These are phyloP conservation scores for Eupeodes luniger DNA, from an alignment of 2,888 invertebrate species.

Conservation along the genomic window DNA sequence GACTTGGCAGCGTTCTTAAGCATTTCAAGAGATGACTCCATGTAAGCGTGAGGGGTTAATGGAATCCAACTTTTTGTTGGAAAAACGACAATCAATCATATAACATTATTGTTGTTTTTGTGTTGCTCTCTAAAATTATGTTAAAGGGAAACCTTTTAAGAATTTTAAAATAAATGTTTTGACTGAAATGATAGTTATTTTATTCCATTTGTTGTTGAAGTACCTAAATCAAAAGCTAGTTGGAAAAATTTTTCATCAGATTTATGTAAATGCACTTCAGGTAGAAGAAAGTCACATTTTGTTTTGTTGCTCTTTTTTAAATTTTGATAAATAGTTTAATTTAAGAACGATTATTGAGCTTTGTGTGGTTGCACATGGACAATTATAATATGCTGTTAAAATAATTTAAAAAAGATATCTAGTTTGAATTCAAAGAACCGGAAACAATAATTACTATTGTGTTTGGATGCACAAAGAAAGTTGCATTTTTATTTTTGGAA, in stretches of 20 bases:
- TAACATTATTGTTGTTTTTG: conserved; percentile 7
- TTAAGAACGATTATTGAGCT: conserved; percentile 42
- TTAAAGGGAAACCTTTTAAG: conserved; percentile 40
- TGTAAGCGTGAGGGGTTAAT: neutral
- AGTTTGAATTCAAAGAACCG: conserved; percentile 17
- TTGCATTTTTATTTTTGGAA: neutral
- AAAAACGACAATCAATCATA: conserved; percentile 61
- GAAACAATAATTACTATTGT: conserved; percentile 8
- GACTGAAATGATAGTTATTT: neutral
- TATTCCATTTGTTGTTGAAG: neutral
- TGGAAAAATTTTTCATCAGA: neutral
- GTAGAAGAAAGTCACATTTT: conserved; percentile 21
- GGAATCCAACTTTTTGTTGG: conserved; percentile 25
- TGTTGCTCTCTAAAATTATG: conserved; percentile 2
- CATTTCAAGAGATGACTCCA: neutral
- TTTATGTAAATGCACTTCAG: conserved; percentile 49
- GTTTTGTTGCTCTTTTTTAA: conserved; percentile 45
- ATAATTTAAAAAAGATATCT: conserved; percentile 23
- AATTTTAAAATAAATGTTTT: conserved; percentile 54
- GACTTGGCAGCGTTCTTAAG: conserved; percentile 14
- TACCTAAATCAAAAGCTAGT: conserved; percentile 1
- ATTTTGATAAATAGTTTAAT: conserved; percentile 42
- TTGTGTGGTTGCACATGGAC: conserved; percentile 55
- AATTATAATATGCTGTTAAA: conserved; percentile 53
- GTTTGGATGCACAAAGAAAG: conserved; percentile 18